Evolutionary conservation across 2,113 vertebrate species (phyloP).

Genomic region (Dicerorhinus sumatrensis): DNA sequence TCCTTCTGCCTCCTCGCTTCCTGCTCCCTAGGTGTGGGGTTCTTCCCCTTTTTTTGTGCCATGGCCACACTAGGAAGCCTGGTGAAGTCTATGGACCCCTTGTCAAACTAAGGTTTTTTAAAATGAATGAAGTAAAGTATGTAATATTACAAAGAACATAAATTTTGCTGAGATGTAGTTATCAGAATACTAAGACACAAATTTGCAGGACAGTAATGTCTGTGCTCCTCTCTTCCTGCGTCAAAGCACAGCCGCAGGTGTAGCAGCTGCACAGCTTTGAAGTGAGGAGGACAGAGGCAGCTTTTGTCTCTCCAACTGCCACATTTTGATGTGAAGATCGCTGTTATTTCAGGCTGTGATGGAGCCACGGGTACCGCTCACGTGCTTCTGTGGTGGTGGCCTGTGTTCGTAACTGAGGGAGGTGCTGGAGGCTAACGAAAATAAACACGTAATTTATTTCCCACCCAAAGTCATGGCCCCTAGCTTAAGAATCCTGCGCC

Average conservation of each 20-base stretch:
- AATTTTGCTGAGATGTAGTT: background rate
- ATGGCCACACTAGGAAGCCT: background rate
- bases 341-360: background rate
- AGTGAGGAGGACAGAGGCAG: background rate
- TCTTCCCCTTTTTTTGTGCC: background rate
- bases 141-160: background rate
- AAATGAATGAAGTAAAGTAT: background rate
- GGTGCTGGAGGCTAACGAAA: background rate
- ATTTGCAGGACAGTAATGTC: background rate
- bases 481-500: background rate
- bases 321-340: accelerated
- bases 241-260: background rate
- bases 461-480: background rate
- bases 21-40: background rate
- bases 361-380: background rate
- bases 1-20: background rate
- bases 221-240: accelerated
- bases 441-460: background rate
- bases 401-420: accelerated
- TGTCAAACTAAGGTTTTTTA: background rate
- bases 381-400: background rate
- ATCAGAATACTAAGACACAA: no score
- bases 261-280: no score
- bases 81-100: background rate
- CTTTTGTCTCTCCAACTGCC: accelerated